Base-by-base conservation (phyloP, 2,888 invertebrate species). In the Epirrhoe tristata region DNA sequence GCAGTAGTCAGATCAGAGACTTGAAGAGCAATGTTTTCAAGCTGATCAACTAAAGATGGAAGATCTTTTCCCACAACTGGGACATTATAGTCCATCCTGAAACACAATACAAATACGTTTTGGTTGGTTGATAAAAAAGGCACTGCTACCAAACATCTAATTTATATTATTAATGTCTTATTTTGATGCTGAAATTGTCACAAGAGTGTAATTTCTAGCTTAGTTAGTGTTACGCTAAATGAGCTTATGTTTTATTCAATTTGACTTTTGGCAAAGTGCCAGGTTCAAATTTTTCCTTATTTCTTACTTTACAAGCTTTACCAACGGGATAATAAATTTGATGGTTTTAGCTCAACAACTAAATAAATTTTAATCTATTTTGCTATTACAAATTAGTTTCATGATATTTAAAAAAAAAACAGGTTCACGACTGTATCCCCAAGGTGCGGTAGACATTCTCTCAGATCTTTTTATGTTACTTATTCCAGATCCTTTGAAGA, bases 1-100 rank as follows among this genome's bases (percentile, higher is more conserved):
- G 96, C 95, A 1, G 95, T 96, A 32, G 95, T 95, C 16, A 96
- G 90, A 82, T 97, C 97, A 43, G 94, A 94, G 73, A 97, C 94
- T 90, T 96, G 95, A 51, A 95, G 94, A 0, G 95, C 95, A 53
- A 96, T 94, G 66, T 95, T 95, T 75, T 95, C 95, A 58, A 96
- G 84, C 80, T 96, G 96, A 72, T 96, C 95, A 0, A 95, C 94
- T 63, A 96, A 88, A 0, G 96, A 94, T 34, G 94, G 94, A 17
- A 96, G 80, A 77, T 96, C 96, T 76, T 94, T 95, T 52, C 93
- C 94, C 2, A 95, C 94, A 14, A 96, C 91, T 0, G 95, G 94
- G 0, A 94, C 94, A 65, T 95, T 95, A 74, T 95, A 94, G 88
- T 95, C 91, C 74, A 88, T 81, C 75, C 94, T 91, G 70, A 79